These are phyloP conservation scores for Melanotaenia parkinsoni DNA, from an alignment of 2,797 vertebrate genomes.

Conservation along the genomic window DNA sequence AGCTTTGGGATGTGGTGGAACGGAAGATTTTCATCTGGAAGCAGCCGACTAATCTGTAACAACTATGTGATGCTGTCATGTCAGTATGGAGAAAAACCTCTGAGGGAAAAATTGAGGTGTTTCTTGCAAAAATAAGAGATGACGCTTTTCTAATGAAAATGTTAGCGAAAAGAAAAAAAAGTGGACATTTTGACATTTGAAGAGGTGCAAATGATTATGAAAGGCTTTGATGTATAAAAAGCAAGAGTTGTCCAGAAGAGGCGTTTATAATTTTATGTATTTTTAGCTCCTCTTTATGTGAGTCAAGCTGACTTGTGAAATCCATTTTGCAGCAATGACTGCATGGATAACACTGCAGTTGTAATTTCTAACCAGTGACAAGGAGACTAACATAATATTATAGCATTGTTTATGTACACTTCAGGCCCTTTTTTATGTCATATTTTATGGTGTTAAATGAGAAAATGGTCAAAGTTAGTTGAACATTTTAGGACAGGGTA, in stretches of 20 bases:
- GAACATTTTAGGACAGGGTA: no score
- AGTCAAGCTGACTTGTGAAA: conserved; percentile 6
- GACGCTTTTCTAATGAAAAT: neutral
- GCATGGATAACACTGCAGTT: conserved; percentile 16
- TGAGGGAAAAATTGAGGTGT: no score
- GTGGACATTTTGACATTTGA: conserved; percentile 27
- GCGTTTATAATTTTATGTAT: conserved; percentile 6
- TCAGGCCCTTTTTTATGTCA: neutral
- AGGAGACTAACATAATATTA: neutral
- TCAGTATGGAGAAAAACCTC: no score
- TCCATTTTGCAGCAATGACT: conserved; percentile 4
- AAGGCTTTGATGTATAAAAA: conserved; percentile 41
- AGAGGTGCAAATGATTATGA: conserved; percentile 47
- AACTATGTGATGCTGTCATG: no score
- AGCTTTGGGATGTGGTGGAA: no score
- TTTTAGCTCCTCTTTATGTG: conserved; percentile 20
- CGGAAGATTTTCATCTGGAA: no score
- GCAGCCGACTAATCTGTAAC: no score
- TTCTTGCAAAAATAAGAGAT: no score
- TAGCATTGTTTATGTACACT: neutral
- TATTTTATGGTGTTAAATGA: neutral
- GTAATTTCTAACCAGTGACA: neutral
- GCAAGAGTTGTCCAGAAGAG: conserved; percentile 15
- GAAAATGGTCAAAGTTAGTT: no score
- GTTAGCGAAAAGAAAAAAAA: conserved; percentile 25